Evolutionary conservation across 92 coral and sea anemone species (phyloP).

Genomic region (Virgularia gustaviana): DNA sequence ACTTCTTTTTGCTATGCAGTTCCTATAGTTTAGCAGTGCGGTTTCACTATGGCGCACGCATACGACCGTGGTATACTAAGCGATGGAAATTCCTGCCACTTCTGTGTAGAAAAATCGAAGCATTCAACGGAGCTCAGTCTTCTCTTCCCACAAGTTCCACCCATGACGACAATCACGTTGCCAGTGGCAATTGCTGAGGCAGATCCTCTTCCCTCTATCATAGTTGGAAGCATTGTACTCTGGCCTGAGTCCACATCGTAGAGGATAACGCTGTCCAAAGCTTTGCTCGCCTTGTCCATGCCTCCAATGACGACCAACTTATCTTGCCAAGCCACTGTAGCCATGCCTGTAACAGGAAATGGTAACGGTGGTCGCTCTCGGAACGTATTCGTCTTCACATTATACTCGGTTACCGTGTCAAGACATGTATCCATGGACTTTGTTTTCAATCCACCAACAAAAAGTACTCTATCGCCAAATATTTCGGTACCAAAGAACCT

Average conservation of each 20-base stretch:
- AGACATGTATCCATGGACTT: not conserved
- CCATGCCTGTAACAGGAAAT: not conserved
- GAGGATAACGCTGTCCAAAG: constrained; percentile 3
- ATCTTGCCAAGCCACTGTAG: not conserved
- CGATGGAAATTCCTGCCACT: constrained; percentile 15
- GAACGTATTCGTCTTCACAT: not conserved
- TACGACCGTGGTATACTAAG: not conserved
- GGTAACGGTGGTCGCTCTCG: not conserved
- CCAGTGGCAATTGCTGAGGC: constrained; percentile 66
- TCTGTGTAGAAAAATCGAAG: constrained; percentile 36
- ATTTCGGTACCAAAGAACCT: not conserved
- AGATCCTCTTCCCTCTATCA: constrained; percentile 75
- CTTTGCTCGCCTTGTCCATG: not conserved
- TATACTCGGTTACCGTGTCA: constrained; percentile 4
- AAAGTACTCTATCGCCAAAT: not conserved
- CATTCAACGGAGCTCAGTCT: constrained; percentile 71
- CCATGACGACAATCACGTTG: constrained; percentile 64
- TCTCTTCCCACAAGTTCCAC: constrained; percentile 71
- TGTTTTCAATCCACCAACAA: not conserved
- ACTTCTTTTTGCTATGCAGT: too few species aligned
- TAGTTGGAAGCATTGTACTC: constrained; percentile 65
- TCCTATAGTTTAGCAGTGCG: too few species aligned
- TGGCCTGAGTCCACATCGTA: constrained; percentile 70
- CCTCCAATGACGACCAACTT: constrained; percentile 20
- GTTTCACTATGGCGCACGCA: constrained; percentile 14